phyloP scores from a whole-genome alignment of 2,113 vertebrate genomes.

The Zosterops japonicus region DNA sequence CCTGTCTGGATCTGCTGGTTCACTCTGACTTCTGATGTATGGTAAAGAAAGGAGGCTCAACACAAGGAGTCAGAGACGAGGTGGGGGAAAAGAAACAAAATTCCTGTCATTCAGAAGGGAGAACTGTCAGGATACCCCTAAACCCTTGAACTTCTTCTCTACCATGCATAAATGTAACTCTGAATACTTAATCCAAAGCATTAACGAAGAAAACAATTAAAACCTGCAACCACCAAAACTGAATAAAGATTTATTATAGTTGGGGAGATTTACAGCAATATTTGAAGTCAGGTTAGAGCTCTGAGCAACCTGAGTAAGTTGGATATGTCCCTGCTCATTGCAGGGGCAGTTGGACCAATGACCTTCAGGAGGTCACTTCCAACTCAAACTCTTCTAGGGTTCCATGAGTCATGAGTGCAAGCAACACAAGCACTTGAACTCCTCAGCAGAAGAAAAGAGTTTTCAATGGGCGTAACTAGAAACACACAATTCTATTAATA shows the following conservation, averaged over 20 bases:
- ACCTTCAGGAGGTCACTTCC: neutral
- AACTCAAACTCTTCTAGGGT: neutral
- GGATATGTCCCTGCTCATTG: neutral
- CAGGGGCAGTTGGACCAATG: accelerated
- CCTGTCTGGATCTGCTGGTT: neutral
- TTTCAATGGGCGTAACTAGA: accelerated
- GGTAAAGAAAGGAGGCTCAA: neutral
- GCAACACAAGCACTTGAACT: neutral
- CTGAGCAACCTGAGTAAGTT: neutral
- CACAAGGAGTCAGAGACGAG: neutral
- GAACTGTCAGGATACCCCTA: neutral
- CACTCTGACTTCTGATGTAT: neutral
- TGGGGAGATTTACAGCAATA: neutral
- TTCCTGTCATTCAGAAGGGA: neutral
- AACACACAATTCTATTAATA: neutral
- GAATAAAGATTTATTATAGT: neutral
- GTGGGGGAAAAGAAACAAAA: neutral
- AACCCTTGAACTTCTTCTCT: neutral
- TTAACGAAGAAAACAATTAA: neutral
- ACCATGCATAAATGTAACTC: neutral
- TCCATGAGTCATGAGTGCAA: neutral
- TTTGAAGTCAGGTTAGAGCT: neutral
- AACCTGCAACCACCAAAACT: neutral
- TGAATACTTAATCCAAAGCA: neutral
- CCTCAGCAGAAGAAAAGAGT: neutral